phyloP scores from a whole-genome alignment of 2,797 vertebrate genomes.

The Acrossocheilus wenchowensis region DNA sequence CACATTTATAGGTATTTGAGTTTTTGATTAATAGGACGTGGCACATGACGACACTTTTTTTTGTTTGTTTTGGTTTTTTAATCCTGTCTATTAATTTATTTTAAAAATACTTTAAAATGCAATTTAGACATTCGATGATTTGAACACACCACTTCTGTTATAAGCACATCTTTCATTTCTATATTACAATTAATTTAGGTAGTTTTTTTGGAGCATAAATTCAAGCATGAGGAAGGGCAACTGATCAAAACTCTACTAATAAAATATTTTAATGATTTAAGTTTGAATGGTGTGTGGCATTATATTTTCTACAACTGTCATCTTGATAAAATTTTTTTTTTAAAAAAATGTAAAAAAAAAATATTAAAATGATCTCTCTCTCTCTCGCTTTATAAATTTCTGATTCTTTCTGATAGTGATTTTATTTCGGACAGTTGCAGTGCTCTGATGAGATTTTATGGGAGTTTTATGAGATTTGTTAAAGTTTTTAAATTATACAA shows the following conservation, averaged over 20 bases:
- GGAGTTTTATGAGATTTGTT: no score
- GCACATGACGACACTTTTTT: neutral
- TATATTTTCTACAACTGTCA: neutral
- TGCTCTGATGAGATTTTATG: no score
- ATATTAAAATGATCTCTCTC: neutral
- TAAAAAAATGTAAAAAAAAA: no score
- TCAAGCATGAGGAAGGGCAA: neutral
- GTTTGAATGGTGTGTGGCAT: neutral
- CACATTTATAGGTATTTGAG: conserved; percentile 18
- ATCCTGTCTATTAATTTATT: neutral
- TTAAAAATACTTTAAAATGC: neutral
- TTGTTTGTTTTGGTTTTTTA: no score
- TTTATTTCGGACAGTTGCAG: no score
- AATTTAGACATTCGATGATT: neutral
- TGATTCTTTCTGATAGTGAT: no score
- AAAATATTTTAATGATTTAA: neutral
- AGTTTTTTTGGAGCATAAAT: neutral
- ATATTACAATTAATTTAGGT: neutral
- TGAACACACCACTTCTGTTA: neutral
- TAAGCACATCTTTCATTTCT: neutral
- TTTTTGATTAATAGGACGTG: neutral
- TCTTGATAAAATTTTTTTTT: neutral
- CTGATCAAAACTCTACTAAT: neutral
- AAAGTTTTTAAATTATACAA: no score
- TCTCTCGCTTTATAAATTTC: neutral